Conservation (phyloP, 2,113 vertebrate genomes). For the Meleagris gallopavo region DNA sequence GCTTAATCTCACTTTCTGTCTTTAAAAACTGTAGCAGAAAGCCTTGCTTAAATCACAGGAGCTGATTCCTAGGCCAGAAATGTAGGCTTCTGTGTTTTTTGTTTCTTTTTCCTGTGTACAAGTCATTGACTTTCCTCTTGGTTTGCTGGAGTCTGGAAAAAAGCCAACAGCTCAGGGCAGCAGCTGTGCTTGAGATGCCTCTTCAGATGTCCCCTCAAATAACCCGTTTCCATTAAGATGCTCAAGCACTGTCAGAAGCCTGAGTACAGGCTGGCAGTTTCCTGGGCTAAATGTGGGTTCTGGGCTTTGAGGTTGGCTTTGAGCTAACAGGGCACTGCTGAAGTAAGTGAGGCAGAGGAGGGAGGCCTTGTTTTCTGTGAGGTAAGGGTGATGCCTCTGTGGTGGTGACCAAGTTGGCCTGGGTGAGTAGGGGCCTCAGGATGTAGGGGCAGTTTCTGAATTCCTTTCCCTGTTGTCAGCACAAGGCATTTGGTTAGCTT, state of each 20-base stretch:
- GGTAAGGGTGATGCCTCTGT: no score
- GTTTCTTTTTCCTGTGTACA: not conserved
- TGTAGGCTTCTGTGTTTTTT: not conserved
- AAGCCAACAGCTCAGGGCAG: not conserved
- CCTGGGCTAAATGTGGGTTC: not conserved
- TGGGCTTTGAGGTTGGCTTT: not conserved
- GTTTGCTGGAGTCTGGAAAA: not conserved
- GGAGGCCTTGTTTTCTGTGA: not conserved
- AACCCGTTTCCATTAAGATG: fast-evolving
- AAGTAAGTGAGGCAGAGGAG: not conserved
- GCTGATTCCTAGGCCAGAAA: fast-evolving
- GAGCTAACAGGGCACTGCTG: not conserved
- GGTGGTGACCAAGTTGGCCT: not conserved
- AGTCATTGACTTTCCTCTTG: not conserved
- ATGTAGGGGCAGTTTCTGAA: not conserved
- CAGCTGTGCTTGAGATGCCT: not conserved
- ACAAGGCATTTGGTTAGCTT: not conserved
- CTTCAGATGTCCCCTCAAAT: not conserved
- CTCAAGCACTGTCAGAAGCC: not conserved
- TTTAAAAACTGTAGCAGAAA: not conserved
- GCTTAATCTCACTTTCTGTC: not conserved
- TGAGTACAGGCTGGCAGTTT: not conserved
- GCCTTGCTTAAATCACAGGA: not conserved
- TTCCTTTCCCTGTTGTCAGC: not conserved
- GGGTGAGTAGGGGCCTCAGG: not conserved